Evolutionary conservation across 2,888 invertebrate genomes (phyloP).

Genomic region (Gymnosoma rotundatum): DNA sequence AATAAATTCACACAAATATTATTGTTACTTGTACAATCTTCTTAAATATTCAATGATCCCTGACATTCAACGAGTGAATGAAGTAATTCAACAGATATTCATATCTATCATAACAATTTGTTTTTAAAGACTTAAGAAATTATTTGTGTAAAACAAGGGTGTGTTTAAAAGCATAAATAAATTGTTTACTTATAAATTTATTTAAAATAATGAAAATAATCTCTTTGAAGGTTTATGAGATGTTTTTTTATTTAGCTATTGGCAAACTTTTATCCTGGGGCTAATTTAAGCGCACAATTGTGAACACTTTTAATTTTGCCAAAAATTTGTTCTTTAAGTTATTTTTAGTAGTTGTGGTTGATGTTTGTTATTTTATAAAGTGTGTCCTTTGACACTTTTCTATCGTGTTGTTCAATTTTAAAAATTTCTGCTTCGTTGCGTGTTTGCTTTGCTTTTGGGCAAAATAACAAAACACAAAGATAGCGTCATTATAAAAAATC

Average conservation of each 20-base stretch:
- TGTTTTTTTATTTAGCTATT: not conserved
- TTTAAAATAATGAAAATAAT: slow-evolving; percentile 41
- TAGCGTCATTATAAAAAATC: not conserved
- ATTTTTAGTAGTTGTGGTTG: slow-evolving; percentile 19
- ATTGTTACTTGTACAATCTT: slow-evolving; percentile 49
- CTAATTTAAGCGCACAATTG: slow-evolving; percentile 6
- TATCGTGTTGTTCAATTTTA: slow-evolving; percentile 60
- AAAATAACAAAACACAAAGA: slow-evolving; percentile 71
- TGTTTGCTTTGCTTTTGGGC: slow-evolving; percentile 72
- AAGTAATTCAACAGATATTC: slow-evolving; percentile 55
- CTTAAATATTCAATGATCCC: slow-evolving; percentile 70
- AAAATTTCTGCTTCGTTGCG: slow-evolving; percentile 77
- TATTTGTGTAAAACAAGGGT: slow-evolving; percentile 7
- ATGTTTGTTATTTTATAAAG: slow-evolving; percentile 54
- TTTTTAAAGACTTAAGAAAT: not conserved
- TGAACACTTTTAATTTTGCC: slow-evolving; percentile 15
- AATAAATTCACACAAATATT: slow-evolving; percentile 32
- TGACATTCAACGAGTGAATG: slow-evolving; percentile 34
- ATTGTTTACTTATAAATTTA: slow-evolving; percentile 49
- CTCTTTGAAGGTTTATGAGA: slow-evolving; percentile 22
- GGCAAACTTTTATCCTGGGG: slow-evolving; percentile 8
- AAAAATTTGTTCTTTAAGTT: slow-evolving; percentile 14
- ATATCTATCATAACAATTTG: slow-evolving; percentile 7
- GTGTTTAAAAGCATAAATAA: slow-evolving; percentile 9
- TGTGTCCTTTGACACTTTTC: slow-evolving; percentile 67